A percentile compares a stretch with the other conserved stretches of the same genome.
phyloP scores from a whole-genome alignment of 2,113 vertebrate species.

The Sphaerodactylus townsendi region DNA sequence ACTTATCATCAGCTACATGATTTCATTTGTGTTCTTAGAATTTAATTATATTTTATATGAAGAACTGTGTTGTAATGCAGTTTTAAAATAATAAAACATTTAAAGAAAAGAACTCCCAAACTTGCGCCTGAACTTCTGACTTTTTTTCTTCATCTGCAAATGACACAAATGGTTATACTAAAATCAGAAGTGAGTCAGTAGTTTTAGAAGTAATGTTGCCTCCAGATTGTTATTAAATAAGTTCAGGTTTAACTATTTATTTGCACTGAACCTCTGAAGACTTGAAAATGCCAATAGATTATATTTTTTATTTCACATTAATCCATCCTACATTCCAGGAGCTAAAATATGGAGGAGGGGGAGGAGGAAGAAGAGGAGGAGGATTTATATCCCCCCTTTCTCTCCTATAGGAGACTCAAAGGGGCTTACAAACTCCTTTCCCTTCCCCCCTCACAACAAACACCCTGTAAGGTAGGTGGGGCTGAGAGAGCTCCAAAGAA shows the following conservation, averaged over 20 bases:
- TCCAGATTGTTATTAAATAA: not conserved
- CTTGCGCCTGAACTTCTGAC: slow-evolving; percentile 25
- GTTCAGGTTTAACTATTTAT: not conserved
- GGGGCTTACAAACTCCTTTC: no score
- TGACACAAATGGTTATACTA: not conserved
- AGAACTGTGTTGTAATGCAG: not conserved
- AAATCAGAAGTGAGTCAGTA: not conserved
- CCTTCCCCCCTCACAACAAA: no score
- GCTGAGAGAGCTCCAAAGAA: no score
- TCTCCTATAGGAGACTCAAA: no score
- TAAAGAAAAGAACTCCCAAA: slow-evolving; percentile 27
- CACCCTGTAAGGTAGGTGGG: no score
- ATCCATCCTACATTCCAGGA: not conserved
- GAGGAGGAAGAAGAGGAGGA: no score
- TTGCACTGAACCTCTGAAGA: not conserved
- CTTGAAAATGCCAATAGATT: not conserved
- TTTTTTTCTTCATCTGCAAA: slow-evolving; percentile 28
- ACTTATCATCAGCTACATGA: not conserved
- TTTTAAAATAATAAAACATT: not conserved
- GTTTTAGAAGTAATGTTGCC: not conserved
- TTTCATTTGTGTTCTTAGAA: not conserved
- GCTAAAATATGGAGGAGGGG: not conserved
- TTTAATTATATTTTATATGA: not conserved
- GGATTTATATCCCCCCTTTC: no score
- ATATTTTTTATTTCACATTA: rapidly evolving